Base-by-base conservation (phyloP, 1,140 invertebrate species). In the Platyscapa corneri region DNA sequence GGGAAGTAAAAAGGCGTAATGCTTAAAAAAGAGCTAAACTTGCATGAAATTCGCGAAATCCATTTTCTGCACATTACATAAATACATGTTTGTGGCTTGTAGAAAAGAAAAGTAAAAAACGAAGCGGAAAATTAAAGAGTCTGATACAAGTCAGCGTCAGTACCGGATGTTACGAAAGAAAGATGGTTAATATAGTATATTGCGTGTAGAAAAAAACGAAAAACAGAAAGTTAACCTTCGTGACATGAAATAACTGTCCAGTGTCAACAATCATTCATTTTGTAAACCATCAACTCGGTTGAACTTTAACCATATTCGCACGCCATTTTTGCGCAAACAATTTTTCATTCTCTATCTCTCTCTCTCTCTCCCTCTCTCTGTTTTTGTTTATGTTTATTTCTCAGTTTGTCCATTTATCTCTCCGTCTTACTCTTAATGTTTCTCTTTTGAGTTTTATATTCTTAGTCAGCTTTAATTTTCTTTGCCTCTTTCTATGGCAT, bases 251-350 rank as follows among this genome's bases (percentile, higher is more conserved):
- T 88, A 89, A 90, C 89, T 89, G 90, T 89, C 89, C 87, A 92
- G 89, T 92, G 91, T 92, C 91, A 93, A 93, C 90, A 92, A 88
- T 92, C 91, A 90, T 90, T 92, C 91, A 92, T 91, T 93, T 92
- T 93, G 91, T 92, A 91, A 90, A 89, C 90, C 89, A 87, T 89
- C 88, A 89, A 90, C 90, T 91, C 90, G 88, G 87, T 88, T n/a
- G n/a, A 90, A 89, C 87, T 87, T 88, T 85, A 88, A 88, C 89
- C 89, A 91, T 92, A 92, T 92, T 91, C 91, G 92, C 91, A 90
- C 91, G 89, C 89, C 87, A 88, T 89, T 89, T 82, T 82, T 79
- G 80, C 83, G 87, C 87, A 85, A 88, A 88, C 84, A 82, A 6
- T 39, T 39, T 72, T 27, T 81, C 75, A 80, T 76, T 46, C 64